A percentile compares a stretch with the other conserved stretches of the same genome.
Conservation (phyloP, 2,797 vertebrate species). For the Myotis vivesi region DNA sequence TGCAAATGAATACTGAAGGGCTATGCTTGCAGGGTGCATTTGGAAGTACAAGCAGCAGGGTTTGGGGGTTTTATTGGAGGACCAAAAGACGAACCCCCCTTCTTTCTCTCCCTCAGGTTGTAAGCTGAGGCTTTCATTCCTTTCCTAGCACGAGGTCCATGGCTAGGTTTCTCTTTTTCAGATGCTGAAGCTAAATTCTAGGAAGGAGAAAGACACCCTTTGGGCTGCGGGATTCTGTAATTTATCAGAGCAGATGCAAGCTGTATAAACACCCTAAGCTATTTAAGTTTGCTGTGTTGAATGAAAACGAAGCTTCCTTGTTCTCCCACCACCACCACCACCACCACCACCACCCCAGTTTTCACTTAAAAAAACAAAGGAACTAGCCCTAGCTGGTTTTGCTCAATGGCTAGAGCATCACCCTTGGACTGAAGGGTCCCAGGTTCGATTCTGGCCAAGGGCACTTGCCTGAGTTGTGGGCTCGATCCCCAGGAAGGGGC, state of each 20-base stretch:
- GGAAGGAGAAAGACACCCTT: neutral
- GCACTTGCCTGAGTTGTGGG: no score
- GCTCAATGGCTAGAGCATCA: no score
- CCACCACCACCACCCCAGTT: neutral
- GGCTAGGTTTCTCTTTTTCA: neutral
- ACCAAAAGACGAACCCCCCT: neutral
- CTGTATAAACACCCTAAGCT: neutral
- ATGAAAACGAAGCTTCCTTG: neutral
- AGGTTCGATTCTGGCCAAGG: no score
- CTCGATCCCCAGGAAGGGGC: no score
- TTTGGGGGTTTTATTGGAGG: neutral
- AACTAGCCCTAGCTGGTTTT: no score
- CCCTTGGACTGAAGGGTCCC: no score
- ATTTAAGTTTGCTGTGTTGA: neutral
- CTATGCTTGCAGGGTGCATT: neutral
- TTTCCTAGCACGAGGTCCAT: neutral
- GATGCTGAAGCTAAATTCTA: neutral
- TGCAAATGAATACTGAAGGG: accelerated
- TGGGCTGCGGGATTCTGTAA: neutral
- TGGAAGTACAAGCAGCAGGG: neutral
- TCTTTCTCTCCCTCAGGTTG: neutral
- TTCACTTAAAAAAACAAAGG: no score
- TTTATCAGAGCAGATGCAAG: neutral
- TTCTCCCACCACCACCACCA: neutral
- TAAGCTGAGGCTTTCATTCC: neutral